phyloP scores from a whole-genome alignment of 2,797 vertebrate species.

The Dryobates pubescens region DNA sequence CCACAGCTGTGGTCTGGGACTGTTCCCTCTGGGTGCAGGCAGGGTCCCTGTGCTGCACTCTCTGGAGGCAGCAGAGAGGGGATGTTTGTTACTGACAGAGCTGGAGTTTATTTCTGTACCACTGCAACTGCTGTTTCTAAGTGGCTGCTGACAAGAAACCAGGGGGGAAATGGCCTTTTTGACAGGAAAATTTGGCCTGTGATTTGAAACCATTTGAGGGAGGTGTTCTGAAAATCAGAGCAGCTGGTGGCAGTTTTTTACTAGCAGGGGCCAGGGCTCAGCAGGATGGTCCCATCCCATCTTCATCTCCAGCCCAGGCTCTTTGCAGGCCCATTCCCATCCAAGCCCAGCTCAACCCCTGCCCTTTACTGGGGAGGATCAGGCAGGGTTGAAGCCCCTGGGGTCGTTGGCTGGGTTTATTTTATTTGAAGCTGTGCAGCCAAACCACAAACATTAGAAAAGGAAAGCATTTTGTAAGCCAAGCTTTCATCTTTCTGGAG shows the following conservation, averaged over 20 bases:
- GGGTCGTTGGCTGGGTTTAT: background rate
- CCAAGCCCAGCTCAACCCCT: background rate
- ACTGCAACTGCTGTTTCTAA: background rate
- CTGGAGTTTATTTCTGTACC: background rate
- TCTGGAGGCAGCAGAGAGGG: background rate
- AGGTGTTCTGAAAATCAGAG: background rate
- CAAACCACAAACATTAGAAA: slow-evolving; percentile 8
- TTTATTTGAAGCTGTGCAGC: background rate
- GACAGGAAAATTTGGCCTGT: background rate
- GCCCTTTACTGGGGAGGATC: background rate
- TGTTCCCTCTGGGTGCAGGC: background rate
- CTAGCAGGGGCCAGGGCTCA: background rate
- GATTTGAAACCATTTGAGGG: background rate
- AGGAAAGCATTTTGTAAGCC: background rate
- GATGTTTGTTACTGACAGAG: background rate
- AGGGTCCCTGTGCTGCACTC: background rate
- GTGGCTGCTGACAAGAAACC: background rate
- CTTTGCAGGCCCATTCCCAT: background rate
- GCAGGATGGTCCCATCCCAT: background rate
- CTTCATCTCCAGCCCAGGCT: background rate
- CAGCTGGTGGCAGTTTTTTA: background rate
- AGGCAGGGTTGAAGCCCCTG: background rate
- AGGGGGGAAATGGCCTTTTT: background rate
- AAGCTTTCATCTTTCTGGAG: background rate
- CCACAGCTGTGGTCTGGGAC: background rate